Percentiles rank a stretch among this genome's conserved stretches.
Conservation (phyloP, 2,797 vertebrate species). For the Menidia menidia region DNA sequence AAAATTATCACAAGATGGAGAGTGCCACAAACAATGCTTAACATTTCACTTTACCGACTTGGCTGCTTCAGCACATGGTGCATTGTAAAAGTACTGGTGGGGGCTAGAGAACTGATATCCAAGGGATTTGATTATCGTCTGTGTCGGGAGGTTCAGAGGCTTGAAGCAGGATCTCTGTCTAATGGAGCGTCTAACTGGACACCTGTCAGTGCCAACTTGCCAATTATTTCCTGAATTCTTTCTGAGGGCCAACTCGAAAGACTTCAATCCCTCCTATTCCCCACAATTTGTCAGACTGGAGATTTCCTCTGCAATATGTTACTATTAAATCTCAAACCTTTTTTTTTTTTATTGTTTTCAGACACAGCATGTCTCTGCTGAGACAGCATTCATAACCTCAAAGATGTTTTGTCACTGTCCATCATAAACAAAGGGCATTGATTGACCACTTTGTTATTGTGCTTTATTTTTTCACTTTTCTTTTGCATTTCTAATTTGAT, state of each 20-base stretch:
- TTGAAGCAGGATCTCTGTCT: not conserved
- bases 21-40: not conserved
- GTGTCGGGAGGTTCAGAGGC: constrained; percentile 3
- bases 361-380: not conserved
- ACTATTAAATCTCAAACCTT: not conserved
- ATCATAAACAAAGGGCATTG: not conserved
- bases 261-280: too few relatives aligned
- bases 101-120: not conserved
- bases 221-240: not conserved
- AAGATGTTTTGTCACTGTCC: not conserved
- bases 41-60: not conserved
- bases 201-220: not conserved
- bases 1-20: not conserved
- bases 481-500: not conserved
- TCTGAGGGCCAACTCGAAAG: not conserved
- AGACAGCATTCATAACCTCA: not conserved
- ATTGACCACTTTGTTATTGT: not conserved
- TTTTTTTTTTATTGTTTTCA: not conserved
- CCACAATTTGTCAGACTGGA: not conserved
- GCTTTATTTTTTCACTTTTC: not conserved
- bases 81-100: not conserved
- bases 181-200: constrained; percentile 2
- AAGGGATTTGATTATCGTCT: constrained; percentile 5
- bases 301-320: not conserved
- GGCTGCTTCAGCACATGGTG: not conserved